phyloP scores from a whole-genome alignment of 2,113 vertebrate genomes.

The Lichenostomus cassidix region DNA sequence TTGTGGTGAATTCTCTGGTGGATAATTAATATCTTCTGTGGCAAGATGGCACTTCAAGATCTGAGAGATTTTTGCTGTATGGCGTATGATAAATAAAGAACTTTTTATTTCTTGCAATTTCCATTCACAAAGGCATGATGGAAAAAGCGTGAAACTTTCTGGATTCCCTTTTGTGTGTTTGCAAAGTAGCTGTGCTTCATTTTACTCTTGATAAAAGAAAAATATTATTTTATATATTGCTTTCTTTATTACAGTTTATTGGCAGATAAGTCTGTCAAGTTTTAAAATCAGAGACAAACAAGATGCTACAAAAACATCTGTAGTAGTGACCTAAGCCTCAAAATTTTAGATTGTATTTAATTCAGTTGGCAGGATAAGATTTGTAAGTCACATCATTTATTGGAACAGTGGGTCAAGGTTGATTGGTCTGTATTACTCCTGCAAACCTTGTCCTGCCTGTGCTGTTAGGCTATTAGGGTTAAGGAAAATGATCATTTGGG shows the following conservation, averaged over 20 bases:
- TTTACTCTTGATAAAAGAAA: neutral
- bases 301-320: neutral
- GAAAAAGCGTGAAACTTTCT: neutral
- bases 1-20: neutral
- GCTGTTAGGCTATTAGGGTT: neutral
- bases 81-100: neutral
- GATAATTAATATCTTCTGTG: neutral
- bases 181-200: neutral
- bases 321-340: neutral
- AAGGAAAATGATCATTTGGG: neutral
- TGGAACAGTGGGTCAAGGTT: neutral
- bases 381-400: neutral
- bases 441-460: neutral
- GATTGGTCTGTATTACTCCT: neutral
- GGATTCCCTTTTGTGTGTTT: neutral
- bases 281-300: neutral
- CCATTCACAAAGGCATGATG: neutral
- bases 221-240: neutral
- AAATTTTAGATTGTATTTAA: neutral
- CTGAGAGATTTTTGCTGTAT: neutral
- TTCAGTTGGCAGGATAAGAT: neutral
- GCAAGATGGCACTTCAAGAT: neutral
- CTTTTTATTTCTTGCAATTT: neutral
- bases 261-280: neutral
- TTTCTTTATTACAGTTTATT: neutral